Evolutionary conservation across 2,888 invertebrate genomes (phyloP).

Genomic region (Heteromurus nitidus): DNA sequence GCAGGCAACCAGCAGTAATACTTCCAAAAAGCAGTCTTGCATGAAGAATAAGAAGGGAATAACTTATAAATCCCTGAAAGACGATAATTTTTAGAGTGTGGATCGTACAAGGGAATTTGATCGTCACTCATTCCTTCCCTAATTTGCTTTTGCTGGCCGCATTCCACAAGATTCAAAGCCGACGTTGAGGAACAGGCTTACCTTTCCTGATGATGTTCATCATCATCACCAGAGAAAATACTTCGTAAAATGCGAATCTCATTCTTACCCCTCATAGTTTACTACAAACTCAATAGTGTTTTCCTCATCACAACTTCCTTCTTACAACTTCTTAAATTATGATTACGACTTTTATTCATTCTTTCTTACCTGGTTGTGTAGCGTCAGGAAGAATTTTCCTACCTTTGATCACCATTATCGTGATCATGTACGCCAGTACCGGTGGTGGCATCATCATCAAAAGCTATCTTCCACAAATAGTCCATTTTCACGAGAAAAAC

Average conservation of each 20-base stretch:
- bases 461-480: too few species aligned
- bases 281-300: not conserved
- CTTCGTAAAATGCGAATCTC: not conserved
- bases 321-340: not conserved
- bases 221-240: not conserved
- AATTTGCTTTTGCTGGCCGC: conserved; percentile 36
- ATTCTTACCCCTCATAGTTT: not conserved
- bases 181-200: conserved; percentile 16
- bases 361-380: not conserved
- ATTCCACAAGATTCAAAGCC: conserved; percentile 34
- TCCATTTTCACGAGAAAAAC: too few species aligned
- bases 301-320: not conserved
- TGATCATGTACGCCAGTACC: too few species aligned
- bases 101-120: conserved; percentile 9
- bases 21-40: not conserved
- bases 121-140: conserved; percentile 14
- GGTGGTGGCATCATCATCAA: too few species aligned
- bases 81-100: not conserved
- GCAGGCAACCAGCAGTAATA: not conserved
- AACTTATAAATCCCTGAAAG: conserved; percentile 37
- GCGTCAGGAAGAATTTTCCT: not conserved
- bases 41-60: conserved; percentile 6
- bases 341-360: not conserved
- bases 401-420: too few species aligned
- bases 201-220: conserved; percentile 14